Evolutionary conservation across 2,888 invertebrate species (phyloP).

Genomic region (Asteroscopus sphinx): DNA sequence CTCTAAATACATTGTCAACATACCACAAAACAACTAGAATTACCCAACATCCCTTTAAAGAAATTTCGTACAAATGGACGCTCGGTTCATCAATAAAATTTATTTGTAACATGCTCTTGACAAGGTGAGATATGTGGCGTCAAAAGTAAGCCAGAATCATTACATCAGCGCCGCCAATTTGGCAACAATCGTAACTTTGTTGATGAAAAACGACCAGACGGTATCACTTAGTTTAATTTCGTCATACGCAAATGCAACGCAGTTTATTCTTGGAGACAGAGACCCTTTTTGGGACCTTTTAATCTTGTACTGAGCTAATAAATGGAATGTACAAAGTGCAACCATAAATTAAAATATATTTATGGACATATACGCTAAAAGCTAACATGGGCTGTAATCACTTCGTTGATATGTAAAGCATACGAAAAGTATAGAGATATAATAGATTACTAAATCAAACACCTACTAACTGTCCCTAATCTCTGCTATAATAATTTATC

Average conservation of each 20-base stretch:
- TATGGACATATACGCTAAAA: conserved; percentile 13
- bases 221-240: conserved; percentile 39
- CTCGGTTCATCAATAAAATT: conserved; percentile 57
- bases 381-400: no score
- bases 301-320: conserved; percentile 22
- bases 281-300: conserved; percentile 42
- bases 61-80: conserved; percentile 44
- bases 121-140: conserved; percentile 51
- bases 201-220: conserved; percentile 38
- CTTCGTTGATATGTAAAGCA: neutral
- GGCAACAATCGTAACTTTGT: conserved; percentile 35
- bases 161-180: conserved; percentile 57
- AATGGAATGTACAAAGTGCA: conserved; percentile 24
- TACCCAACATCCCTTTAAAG: conserved; percentile 58
- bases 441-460: neutral
- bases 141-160: conserved; percentile 46
- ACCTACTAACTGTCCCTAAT: conserved; percentile 2
- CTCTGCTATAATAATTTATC: neutral
- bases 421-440: neutral
- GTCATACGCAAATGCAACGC: conserved; percentile 29
- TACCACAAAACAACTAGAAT: conserved; percentile 30
- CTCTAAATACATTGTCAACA: conserved; percentile 57
- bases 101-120: conserved; percentile 49
- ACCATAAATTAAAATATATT: conserved; percentile 18
- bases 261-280: conserved; percentile 20